Conservation (phyloP, 2,113 vertebrate species). For the Cisticola juncidis region DNA sequence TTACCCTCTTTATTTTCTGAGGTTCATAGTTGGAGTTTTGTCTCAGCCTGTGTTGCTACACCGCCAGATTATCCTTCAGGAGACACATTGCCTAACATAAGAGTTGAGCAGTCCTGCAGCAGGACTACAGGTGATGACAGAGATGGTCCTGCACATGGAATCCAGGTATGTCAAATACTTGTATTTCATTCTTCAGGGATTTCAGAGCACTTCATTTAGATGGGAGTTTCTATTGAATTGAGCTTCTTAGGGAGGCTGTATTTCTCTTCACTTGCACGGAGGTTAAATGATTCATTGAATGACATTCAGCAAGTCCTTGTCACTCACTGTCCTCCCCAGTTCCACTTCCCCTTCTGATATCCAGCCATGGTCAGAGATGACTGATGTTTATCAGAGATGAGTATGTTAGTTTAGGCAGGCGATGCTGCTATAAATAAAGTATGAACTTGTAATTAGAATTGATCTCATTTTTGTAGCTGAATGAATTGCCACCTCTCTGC, state of each 20-base stretch:
- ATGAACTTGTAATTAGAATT: conserved; percentile 27
- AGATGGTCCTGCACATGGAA: background rate
- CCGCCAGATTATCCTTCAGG: background rate
- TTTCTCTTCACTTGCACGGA: background rate
- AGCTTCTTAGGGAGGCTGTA: background rate
- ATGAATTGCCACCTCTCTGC: background rate
- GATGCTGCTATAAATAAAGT: conserved; percentile 9
- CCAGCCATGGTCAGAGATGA: background rate
- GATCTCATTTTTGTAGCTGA: background rate
- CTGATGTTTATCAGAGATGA: background rate
- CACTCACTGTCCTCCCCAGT: background rate
- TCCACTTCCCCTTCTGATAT: background rate
- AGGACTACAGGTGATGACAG: background rate
- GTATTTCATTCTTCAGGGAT: background rate
- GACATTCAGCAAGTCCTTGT: background rate
- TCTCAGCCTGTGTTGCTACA: background rate
- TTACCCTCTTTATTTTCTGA: background rate
- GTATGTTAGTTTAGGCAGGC: background rate
- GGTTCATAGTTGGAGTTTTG: background rate
- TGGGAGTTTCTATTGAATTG: background rate
- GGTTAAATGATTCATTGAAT: background rate
- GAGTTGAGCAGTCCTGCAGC: background rate
- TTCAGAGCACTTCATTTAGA: background rate
- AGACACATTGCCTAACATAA: rapidly evolving
- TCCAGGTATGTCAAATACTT: background rate